phyloP scores from a whole-genome alignment of 1,140 invertebrate species.

The Drosophila varians region DNA sequence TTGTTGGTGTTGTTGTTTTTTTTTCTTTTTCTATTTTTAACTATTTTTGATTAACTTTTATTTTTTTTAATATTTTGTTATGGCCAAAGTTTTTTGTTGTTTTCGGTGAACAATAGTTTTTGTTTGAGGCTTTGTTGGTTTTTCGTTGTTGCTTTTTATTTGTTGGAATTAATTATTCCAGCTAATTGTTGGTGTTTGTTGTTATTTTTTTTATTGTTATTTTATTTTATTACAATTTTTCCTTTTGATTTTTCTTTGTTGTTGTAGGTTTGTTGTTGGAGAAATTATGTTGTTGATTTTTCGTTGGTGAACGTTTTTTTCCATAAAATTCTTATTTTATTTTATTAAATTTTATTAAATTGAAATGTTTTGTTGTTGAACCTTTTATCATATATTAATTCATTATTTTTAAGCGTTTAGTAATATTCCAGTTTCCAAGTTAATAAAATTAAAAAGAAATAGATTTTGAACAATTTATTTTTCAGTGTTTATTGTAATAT shows the following conservation, averaged over 20 bases:
- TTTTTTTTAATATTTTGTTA: not conserved
- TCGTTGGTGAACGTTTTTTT: constrained; percentile 8
- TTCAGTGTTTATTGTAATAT: not conserved
- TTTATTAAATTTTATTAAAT: constrained; percentile 3
- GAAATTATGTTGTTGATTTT: constrained; percentile 7
- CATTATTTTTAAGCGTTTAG: no score
- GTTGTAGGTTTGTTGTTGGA: not conserved
- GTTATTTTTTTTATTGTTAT: not conserved
- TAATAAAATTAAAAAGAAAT: no score
- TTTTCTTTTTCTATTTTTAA: constrained; percentile 1
- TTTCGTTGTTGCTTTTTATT: not conserved
- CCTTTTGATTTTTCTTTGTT: no score
- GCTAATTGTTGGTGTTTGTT: not conserved
- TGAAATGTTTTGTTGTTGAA: no score
- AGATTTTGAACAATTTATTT: not conserved
- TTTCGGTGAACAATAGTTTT: not conserved
- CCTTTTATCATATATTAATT: no score
- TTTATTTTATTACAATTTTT: no score
- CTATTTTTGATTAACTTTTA: not conserved
- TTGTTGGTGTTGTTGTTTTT: constrained; percentile 9
- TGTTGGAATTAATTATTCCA: not conserved
- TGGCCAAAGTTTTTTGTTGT: constrained; percentile 1
- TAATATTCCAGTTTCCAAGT: no score
- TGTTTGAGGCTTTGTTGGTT: not conserved
- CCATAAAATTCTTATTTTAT: not conserved